These are phyloP conservation scores for Himantopus leucocephalus DNA, from an alignment of 2,113 vertebrate species.

Conservation along the genomic window DNA sequence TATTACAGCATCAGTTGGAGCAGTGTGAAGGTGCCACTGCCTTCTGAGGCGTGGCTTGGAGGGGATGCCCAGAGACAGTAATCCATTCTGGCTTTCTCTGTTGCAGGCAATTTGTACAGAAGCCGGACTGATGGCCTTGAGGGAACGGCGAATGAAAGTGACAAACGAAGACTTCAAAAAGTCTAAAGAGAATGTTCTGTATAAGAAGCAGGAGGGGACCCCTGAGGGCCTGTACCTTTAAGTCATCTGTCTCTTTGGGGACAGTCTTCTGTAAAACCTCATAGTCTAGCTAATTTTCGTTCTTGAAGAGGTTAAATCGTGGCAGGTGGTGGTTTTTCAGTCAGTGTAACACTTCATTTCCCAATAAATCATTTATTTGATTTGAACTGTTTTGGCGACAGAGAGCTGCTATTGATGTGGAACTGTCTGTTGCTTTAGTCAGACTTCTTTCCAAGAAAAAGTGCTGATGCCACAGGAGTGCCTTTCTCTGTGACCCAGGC, in stretches of 20 bases:
- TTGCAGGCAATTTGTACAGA: conserved; percentile 96
- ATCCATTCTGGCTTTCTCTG: neutral
- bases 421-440: neutral
- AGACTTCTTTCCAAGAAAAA: neutral
- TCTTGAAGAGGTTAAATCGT: neutral
- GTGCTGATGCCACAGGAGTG: rapidly evolving
- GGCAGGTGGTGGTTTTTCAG: neutral
- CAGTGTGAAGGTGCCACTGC: neutral
- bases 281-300: neutral
- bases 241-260: neutral
- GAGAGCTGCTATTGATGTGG: neutral
- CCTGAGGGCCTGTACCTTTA: conserved; percentile 91
- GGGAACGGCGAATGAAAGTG: conserved; percentile 97
- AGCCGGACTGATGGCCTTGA: conserved; percentile 93
- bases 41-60: neutral
- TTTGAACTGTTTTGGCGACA: neutral
- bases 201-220: conserved; percentile 98
- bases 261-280: neutral
- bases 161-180: conserved; percentile 99
- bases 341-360: neutral
- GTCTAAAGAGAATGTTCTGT: conserved; percentile 97
- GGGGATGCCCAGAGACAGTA: neutral
- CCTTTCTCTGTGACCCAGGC: neutral
- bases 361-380: conserved; percentile 71
- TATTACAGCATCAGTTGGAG: rapidly evolving